These are phyloP conservation scores for Xanthia togata DNA, from an alignment of 2,888 invertebrate genomes.

Conservation along the genomic window DNA sequence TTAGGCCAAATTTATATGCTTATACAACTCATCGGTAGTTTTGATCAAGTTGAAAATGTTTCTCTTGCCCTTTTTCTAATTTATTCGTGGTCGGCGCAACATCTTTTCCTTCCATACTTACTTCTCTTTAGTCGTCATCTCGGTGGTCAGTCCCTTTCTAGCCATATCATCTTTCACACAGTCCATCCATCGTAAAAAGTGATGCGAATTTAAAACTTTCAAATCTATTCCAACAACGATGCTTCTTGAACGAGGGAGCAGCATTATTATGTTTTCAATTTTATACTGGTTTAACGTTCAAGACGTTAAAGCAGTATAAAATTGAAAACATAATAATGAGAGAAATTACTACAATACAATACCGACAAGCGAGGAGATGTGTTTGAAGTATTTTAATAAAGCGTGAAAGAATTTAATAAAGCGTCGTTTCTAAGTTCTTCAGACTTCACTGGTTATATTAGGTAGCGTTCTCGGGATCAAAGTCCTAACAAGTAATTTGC, in stretches of 20 bases:
- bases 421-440: conserved; percentile 10
- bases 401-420: conserved; percentile 38
- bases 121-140: no score
- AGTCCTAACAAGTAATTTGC: conserved; percentile 40
- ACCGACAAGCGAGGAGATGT: conserved; percentile 25
- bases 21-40: not conserved
- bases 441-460: not conserved
- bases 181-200: no score
- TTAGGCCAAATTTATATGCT: not conserved
- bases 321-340: no score
- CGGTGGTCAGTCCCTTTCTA: no score
- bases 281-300: conserved; percentile 1
- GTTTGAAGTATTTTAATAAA: conserved; percentile 10
- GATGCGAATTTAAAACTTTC: not conserved
- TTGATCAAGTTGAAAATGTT: not conserved
- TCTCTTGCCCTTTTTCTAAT: no score
- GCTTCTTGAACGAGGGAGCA: conserved; percentile 18
- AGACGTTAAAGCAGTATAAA: no score
- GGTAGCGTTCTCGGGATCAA: conserved; percentile 20
- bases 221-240: not conserved
- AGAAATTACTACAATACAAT: conserved; percentile 40
- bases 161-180: no score
- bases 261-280: conserved; percentile 21
- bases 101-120: no score
- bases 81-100: no score